phyloP scores from a whole-genome alignment of 2,888 invertebrate genomes.

The Clunio marinus region DNA sequence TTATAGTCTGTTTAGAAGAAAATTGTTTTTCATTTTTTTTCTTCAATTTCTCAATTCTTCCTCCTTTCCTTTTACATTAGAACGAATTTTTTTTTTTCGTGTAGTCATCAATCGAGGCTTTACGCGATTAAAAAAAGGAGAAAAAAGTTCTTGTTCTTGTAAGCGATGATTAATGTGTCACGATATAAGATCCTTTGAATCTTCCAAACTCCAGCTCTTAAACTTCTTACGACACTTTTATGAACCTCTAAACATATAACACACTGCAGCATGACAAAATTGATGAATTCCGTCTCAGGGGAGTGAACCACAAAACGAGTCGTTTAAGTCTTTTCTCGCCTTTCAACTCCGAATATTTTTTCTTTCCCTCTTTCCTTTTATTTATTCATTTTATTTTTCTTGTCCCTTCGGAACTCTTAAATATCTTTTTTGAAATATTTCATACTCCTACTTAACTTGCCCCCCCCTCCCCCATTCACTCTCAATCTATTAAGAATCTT shows the following conservation, averaged over 20 bases:
- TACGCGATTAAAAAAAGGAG: background rate
- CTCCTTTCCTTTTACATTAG: background rate
- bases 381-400: background rate
- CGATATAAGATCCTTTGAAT: background rate
- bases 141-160: background rate
- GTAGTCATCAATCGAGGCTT: slow-evolving; percentile 15
- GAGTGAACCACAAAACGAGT: background rate
- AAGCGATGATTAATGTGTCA: slow-evolving; percentile 24
- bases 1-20: slow-evolving; percentile 29
- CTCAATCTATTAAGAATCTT: too few species aligned
- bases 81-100: background rate
- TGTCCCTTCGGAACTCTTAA: too few species aligned
- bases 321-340: slow-evolving; percentile 6
- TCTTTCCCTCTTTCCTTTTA: background rate
- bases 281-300: background rate
- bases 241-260: slow-evolving; percentile 20
- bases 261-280: slow-evolving; percentile 26
- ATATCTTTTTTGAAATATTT: background rate
- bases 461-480: background rate
- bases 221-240: slow-evolving; percentile 32
- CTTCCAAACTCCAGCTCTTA: background rate
- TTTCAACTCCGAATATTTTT: background rate
- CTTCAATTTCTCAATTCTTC: background rate
- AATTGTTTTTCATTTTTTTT: slow-evolving; percentile 37
- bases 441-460: background rate